These are phyloP conservation scores for Kryptolebias marmoratus DNA, from an alignment of 2,113 vertebrate species.

Conservation along the genomic window DNA sequence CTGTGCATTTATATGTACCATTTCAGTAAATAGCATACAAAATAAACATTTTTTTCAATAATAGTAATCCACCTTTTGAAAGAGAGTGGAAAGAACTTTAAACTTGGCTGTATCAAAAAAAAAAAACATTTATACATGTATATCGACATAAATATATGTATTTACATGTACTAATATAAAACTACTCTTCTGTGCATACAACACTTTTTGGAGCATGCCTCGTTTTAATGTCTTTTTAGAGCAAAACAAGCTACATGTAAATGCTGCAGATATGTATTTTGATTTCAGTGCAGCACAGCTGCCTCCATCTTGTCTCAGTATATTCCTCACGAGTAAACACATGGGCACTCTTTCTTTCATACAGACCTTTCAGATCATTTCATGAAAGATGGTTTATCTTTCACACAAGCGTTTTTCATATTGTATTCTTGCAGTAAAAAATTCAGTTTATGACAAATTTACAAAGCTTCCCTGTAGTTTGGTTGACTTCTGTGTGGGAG, in stretches of 20 bases:
- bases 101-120: no score
- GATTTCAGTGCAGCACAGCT: neutral
- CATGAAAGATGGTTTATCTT: slow-evolving; percentile 43
- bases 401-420: slow-evolving; percentile 54
- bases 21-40: no score
- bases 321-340: slow-evolving; percentile 29
- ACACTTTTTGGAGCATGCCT: neutral
- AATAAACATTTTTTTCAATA: no score
- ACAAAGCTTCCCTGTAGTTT: slow-evolving; percentile 61
- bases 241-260: neutral
- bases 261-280: slow-evolving; percentile 7
- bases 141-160: no score
- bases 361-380: slow-evolving; percentile 36
- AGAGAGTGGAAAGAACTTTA: no score
- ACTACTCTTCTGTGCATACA: no score
- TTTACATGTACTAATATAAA: no score
- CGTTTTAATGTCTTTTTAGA: neutral
- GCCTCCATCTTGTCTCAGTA: slow-evolving; percentile 9
- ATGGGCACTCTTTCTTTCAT: slow-evolving; percentile 7
- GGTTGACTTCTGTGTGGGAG: slow-evolving; percentile 60
- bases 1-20: no score
- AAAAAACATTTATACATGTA: no score
- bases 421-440: slow-evolving; percentile 49
- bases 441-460: slow-evolving; percentile 53
- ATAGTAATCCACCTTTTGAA: no score